Evolutionary conservation across 2,113 vertebrate genomes (phyloP).

Genomic region (Tamias sibiricus): DNA sequence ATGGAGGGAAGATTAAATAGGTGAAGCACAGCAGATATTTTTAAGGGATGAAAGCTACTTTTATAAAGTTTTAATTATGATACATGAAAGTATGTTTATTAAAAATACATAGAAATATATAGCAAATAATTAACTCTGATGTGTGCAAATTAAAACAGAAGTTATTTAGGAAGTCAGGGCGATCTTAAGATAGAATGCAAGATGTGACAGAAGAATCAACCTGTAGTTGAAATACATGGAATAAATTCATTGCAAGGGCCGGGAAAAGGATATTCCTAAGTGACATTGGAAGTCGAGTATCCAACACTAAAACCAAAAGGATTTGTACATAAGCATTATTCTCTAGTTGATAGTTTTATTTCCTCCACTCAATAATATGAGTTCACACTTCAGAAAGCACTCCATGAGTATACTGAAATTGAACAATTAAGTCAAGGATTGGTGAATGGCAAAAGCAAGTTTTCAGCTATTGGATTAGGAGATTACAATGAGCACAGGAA

Average conservation of each 20-base stretch:
- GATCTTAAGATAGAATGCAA: background rate
- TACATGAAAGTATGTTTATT: background rate
- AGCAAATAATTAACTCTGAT: background rate
- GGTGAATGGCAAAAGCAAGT: background rate
- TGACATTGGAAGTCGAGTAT: background rate
- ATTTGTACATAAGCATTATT: background rate
- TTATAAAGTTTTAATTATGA: background rate
- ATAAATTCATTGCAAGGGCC: background rate
- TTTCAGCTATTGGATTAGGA: background rate
- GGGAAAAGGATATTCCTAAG: too few relatives aligned
- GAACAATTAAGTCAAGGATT: background rate
- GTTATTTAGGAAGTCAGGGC: background rate
- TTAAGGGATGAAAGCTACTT: background rate
- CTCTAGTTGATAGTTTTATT: background rate
- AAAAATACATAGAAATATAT: background rate
- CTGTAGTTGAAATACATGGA: background rate
- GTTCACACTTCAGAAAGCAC: background rate
- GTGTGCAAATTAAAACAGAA: background rate
- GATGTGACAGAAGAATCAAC: background rate
- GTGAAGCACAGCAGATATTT: background rate
- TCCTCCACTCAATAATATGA: accelerated
- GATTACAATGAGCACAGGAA: background rate
- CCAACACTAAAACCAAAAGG: background rate
- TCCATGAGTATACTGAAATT: background rate
- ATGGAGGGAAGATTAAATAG: background rate